Base-by-base conservation (phyloP, 2,113 vertebrate species). In the Leptobrachium leishanense region DNA sequence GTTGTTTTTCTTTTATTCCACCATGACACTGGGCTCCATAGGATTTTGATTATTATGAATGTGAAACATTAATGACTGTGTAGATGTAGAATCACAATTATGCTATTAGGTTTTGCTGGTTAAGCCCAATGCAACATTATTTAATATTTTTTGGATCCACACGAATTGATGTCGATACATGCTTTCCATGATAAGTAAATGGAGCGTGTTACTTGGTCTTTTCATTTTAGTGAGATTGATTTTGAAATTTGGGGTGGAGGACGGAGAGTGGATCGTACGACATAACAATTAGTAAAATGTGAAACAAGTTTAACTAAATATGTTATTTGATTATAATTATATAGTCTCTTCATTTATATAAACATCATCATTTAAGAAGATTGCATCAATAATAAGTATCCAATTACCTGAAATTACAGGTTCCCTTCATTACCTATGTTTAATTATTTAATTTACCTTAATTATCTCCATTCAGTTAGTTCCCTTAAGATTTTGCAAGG, bases 341-440 rank as follows among this genome's bases (percentile, higher is more conserved):
- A 43, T 43, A 63, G 8, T 40, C 39, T 54, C 11, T n/a, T 53
- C 62, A 2, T 41, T 8, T 65, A 66, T 64, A 63, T 54, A 72
- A 79, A 73, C 69, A 65, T 67, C 72, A 43, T 72, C 44, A 31
- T 43, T 7, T 11, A 8, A 72, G 43, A 66, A 39, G 57, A 72
- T 15, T 65, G 13, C 39, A 43, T 63, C 6, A 53, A 31, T 31
- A 41, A 54, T 79, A 31, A 72, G 72, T 72, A 66, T 55, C 43
- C 66, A 66, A 72, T 79, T 65, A 54, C 43, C 54, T 55, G 72
- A 54, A 79, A 79, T 72, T 65, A 66, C n/a, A 55, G 53, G 77
- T 55, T 72, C 42, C 31, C 72, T 57, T 79, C 15, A 57, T 79
- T 66, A 66, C 68, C 65, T 31, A 2, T 43, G 59, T 79, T 72